phyloP scores from a whole-genome alignment of 2,888 invertebrate genomes.

The Auanema sp. region DNA sequence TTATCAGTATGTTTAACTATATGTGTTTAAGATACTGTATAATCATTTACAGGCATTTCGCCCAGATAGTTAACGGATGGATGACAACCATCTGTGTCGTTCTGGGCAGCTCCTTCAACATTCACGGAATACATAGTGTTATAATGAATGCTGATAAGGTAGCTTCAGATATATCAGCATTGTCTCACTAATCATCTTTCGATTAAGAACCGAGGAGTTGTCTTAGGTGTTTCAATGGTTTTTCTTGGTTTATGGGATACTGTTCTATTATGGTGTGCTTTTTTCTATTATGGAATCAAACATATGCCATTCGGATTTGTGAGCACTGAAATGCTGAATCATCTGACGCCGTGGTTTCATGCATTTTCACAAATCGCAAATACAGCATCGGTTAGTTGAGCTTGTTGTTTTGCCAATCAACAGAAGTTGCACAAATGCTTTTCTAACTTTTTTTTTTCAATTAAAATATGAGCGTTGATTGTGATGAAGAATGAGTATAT shows the following conservation, averaged over 20 bases:
- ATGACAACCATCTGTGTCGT: slow-evolving; percentile 49
- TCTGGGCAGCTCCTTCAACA: slow-evolving; percentile 54
- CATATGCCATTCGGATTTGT: slow-evolving; percentile 23
- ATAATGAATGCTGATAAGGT: slow-evolving; percentile 56
- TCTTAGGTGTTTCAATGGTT: slow-evolving; percentile 54
- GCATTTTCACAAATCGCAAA: slow-evolving; percentile 56
- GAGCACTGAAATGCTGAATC: slow-evolving; percentile 27
- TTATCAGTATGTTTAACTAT: neutral
- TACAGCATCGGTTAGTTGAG: slow-evolving; percentile 53
- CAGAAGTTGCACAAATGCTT: slow-evolving; percentile 12
- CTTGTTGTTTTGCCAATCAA: neutral
- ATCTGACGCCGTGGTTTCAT: slow-evolving; percentile 51
- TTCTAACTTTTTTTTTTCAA: slow-evolving; percentile 5
- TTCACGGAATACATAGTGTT: slow-evolving; percentile 49
- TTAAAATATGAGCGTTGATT: slow-evolving; percentile 10
- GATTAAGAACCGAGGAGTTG: slow-evolving; percentile 53
- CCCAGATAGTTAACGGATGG: slow-evolving; percentile 49
- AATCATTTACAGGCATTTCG: slow-evolving; percentile 30
- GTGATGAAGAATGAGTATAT: slow-evolving; percentile 7
- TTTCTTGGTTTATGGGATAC: slow-evolving; percentile 61
- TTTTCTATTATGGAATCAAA: slow-evolving; percentile 57
- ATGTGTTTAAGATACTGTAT: neutral
- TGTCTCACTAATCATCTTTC: neutral
- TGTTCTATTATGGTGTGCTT: slow-evolving; percentile 54
- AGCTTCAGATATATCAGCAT: neutral